Base-by-base conservation (phyloP, 1,140 invertebrate genomes). In the Bursaphelenchus mucronatus region DNA sequence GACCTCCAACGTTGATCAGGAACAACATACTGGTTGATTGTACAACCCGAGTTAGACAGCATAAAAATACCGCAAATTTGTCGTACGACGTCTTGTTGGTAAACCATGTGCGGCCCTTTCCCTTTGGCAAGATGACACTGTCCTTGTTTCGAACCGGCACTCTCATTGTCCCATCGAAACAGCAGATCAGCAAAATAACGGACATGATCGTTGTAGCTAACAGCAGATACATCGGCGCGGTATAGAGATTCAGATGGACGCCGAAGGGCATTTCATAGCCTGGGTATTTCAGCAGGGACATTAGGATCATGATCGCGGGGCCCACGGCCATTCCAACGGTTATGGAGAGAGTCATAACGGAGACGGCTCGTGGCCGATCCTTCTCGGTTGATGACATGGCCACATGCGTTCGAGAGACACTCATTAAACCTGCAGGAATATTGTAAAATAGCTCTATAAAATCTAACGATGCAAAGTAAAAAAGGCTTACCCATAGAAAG, bases 221-320 rank as follows among this genome's bases (percentile, higher is more conserved):
- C 11, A 67, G 41, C 3, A 67, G 44, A 15, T 66, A 67, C 7
- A 30, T 52, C 44, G 66, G 66, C 0, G 57, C 65, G 9, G 66
- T 67, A 64, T 62, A 67, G 10, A 67, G 41, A 49, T 67, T 67
- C 10, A 67, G 21, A 45, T 67, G 66, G 8, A 69, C n/a, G 9
- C 66, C 66, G 45, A 58, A 55, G 30, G 57, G 30, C 8, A 69
- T 15, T 17, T 59, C 17, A 7, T 47, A n/a, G 1, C 66, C 66
- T 10, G 66, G 66, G 43, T 66, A 67, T 44, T 67, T 67, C 13
- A 66, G 50, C 8, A 70, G 46, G 4, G 64, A 54, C 47, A 19
- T 13, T 17, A 46, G 10, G 47, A 13, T 8, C 11, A 61, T 39
- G 57, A n/a, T 63, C 62, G 57, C n/a, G 2, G 61, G 61, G 11